Conservation (phyloP, 2,113 vertebrate species). For the Lepidothrix coronata region DNA sequence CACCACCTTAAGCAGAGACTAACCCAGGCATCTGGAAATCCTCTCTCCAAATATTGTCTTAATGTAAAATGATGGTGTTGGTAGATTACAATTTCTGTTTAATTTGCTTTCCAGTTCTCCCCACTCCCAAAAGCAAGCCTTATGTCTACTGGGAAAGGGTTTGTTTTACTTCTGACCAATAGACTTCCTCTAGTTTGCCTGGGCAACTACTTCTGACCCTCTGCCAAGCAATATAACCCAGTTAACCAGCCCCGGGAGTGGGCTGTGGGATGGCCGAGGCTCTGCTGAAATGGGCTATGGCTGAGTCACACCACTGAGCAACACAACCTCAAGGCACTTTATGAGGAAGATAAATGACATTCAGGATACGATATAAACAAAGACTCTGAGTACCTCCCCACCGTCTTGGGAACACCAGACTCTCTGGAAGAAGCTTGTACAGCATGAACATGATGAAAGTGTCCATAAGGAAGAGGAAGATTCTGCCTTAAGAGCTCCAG, state of each 20-base stretch:
- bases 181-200: background rate
- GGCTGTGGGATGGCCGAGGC: background rate
- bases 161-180: background rate
- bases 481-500: background rate
- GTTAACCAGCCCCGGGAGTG: fast-evolving
- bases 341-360: background rate
- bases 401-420: background rate
- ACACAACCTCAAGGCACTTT: background rate
- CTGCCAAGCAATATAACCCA: background rate
- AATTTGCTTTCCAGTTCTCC: background rate
- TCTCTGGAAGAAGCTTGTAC: background rate
- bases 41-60: background rate
- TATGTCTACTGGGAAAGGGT: background rate
- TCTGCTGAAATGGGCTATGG: background rate
- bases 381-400: background rate
- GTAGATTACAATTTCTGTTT: background rate
- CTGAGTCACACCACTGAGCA: background rate
- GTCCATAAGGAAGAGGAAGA: background rate
- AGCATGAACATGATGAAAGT: background rate
- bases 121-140: background rate
- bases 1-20: background rate
- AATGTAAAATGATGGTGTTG: background rate
- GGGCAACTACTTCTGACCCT: background rate
- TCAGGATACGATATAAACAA: background rate
- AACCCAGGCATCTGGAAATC: background rate